Evolutionary conservation across 2,113 vertebrate genomes (phyloP).

Genomic region (Rhea americana): DNA sequence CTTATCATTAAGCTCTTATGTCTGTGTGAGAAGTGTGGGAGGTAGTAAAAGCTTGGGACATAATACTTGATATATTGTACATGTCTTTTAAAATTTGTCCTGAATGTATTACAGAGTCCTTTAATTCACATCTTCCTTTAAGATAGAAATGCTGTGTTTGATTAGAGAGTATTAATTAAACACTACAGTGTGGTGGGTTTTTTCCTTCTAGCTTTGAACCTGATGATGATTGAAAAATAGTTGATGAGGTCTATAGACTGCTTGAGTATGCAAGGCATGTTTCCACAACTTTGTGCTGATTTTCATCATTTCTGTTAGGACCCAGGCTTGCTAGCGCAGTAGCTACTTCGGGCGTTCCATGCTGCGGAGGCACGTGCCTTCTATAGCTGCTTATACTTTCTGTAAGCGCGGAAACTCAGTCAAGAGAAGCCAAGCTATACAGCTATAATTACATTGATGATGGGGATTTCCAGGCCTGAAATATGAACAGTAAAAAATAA

Average conservation of each 20-base stretch:
- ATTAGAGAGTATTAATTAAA: background rate
- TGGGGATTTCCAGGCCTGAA: background rate
- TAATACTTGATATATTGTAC: background rate
- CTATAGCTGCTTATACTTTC: background rate
- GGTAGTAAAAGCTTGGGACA: background rate
- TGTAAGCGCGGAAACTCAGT: background rate
- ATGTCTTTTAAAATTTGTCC: background rate
- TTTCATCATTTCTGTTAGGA: background rate
- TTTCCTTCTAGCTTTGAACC: background rate
- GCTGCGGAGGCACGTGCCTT: background rate
- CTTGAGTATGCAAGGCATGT: background rate
- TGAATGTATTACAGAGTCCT: background rate
- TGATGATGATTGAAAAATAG: background rate
- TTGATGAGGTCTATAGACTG: background rate
- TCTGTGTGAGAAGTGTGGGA: constrained; percentile 17
- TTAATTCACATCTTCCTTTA: background rate
- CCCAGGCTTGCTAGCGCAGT: background rate
- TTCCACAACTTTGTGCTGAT: background rate
- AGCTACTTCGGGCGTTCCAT: background rate
- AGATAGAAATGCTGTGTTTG: background rate
- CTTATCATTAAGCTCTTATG: constrained; percentile 5
- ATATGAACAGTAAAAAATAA: background rate
- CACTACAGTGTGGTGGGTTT: background rate
- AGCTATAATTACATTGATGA: rapidly evolving
- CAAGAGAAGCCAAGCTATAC: background rate